A percentile compares a stretch with the other conserved stretches of the same genome.
phyloP scores from a whole-genome alignment of 2,797 vertebrate species.

The Sphenodon punctatus region DNA sequence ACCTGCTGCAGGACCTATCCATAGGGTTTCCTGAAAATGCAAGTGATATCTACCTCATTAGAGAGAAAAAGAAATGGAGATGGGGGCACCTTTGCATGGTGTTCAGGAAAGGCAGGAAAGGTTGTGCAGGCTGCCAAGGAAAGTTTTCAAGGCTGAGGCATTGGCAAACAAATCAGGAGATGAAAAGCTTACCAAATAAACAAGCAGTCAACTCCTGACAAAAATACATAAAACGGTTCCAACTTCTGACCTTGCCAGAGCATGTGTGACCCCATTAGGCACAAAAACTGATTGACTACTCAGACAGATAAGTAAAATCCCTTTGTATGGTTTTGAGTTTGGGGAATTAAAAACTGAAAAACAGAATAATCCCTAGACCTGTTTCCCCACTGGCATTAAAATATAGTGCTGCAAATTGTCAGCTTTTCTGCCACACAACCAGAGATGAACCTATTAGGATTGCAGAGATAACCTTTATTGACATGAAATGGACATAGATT shows the following conservation, averaged over 20 bases:
- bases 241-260: fast-evolving
- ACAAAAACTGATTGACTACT: background rate
- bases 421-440: background rate
- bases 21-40: background rate
- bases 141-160: background rate
- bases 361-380: background rate
- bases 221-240: background rate
- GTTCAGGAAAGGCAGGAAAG: background rate
- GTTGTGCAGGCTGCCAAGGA: background rate
- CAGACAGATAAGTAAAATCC: slow-evolving; percentile 26
- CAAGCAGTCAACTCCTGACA: background rate
- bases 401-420: background rate
- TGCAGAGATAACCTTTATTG: background rate
- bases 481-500: background rate
- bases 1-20: background rate
- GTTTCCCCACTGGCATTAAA: slow-evolving; percentile 5
- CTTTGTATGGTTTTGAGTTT: slow-evolving; percentile 23
- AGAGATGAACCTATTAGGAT: background rate
- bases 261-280: background rate
- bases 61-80: background rate
- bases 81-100: background rate
- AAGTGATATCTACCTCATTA: background rate
- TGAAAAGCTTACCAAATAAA: background rate
- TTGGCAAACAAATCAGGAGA: background rate
- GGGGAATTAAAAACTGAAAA: slow-evolving; percentile 28